Evolutionary conservation across 1,140 invertebrate genomes (phyloP), one percentile per base, ranked within the genome.

Genomic region (Drosophila tristis): DNA sequence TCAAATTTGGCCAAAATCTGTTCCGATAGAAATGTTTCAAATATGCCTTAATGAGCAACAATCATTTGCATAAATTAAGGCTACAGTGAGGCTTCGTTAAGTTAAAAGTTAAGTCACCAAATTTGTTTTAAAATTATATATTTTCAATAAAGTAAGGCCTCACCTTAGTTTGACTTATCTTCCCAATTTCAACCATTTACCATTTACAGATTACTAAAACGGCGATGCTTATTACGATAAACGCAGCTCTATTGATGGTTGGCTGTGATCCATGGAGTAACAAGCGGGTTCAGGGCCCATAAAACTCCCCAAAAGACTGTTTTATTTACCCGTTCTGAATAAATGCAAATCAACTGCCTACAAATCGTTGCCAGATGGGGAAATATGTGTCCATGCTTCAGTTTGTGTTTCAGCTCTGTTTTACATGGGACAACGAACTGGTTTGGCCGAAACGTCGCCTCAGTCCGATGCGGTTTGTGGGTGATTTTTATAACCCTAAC

Each of bases 11-110:
- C 59, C 39, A 74, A 74, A 39, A 74, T 74, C 62, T 31, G 29
- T 47, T 59, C 55, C 47, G 45, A 65, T 16, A 57, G 26, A 73
- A 73, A 42, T 56, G 63, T 64, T 55, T 73, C 23, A 26, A 74
- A 74, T 56, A 73, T 74, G 42, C 8, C 39, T 63, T 73, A 73
- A 74, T 73, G 50, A 74, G 51, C 16, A 35, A 29, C 50, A 74
- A 51, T 42, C 26, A 49, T 44, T 51, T 63, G 71, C 71, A 73
- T 63, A 51, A n/a, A 68, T 56, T 63, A 49, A 62, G 49, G 51
- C 31, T 45, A 71, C 53, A 61, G 68, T 72, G 13, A n/a, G 43
- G 13, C 20, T 26, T 59, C 31, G 13, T 1, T 15, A n/a, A 4
- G 9, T 31, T 13, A 35, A 35, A 8, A n/a, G 26, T 20, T n/a